These are phyloP conservation scores for Muscicapa adusta DNA, from an alignment of 2,113 vertebrate species.

Conservation along the genomic window DNA sequence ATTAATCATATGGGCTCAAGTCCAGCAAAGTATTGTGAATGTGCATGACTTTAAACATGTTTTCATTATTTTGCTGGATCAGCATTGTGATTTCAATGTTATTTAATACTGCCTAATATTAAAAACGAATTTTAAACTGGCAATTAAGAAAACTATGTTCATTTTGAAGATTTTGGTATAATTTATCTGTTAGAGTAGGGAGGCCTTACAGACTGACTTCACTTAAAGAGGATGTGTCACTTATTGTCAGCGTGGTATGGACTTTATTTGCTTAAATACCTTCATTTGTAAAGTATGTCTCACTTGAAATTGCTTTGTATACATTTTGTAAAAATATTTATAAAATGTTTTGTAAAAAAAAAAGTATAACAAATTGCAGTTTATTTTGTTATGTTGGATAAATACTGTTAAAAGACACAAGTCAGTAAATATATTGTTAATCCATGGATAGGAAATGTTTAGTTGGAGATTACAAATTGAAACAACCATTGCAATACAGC, in stretches of 20 bases:
- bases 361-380: slow-evolving; percentile 86
- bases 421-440: slow-evolving; percentile 85
- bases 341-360: slow-evolving; percentile 86
- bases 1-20: slow-evolving; percentile 66
- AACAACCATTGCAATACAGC: slow-evolving; percentile 87
- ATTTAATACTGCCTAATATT: slow-evolving; percentile 77
- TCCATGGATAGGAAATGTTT: slow-evolving; percentile 84
- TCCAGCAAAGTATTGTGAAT: slow-evolving; percentile 67
- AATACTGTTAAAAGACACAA: slow-evolving; percentile 85
- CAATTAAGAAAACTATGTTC: slow-evolving; percentile 75
- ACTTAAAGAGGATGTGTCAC: slow-evolving; percentile 77
- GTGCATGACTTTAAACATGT: slow-evolving; percentile 58
- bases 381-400: slow-evolving; percentile 91
- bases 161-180: slow-evolving; percentile 71
- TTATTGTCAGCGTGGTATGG: slow-evolving; percentile 80
- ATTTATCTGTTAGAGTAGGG: slow-evolving; percentile 79
- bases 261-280: slow-evolving; percentile 83
- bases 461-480: slow-evolving; percentile 83
- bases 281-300: slow-evolving; percentile 88
- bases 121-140: slow-evolving; percentile 78
- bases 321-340: slow-evolving; percentile 92
- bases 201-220: slow-evolving; percentile 82
- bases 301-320: slow-evolving; percentile 91
- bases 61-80: slow-evolving; percentile 70
- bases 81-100: slow-evolving; percentile 74